Conservation (phyloP, 2,888 invertebrate genomes). For the Malacosoma neustria region DNA sequence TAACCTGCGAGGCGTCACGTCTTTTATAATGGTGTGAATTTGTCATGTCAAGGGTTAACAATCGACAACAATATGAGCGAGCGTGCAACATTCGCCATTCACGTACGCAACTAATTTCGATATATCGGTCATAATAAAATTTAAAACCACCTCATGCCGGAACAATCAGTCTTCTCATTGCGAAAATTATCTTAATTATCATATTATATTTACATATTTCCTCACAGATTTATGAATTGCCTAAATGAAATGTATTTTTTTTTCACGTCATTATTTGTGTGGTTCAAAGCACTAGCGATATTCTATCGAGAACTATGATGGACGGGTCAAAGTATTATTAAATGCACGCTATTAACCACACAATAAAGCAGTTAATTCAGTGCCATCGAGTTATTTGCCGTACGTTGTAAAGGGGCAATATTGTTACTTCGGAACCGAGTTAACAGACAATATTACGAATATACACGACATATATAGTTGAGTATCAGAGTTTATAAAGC, state of each 20-base stretch:
- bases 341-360: neutral
- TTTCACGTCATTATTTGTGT: too few species aligned
- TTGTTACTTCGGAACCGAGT: too few species aligned
- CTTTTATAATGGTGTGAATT: too few species aligned
- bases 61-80: too few species aligned
- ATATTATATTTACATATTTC: constrained; percentile 41
- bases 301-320: constrained; percentile 31
- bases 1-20: too few species aligned
- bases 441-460: too few species aligned
- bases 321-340: constrained; percentile 40
- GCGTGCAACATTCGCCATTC: constrained; percentile 14
- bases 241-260: constrained; percentile 20
- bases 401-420: too few species aligned
- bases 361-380: neutral
- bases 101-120: constrained; percentile 39
- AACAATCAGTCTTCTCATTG: constrained; percentile 73
- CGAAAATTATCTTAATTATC: constrained; percentile 63
- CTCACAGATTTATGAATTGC: constrained; percentile 13
- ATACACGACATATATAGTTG: too few species aligned
- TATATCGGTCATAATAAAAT: constrained; percentile 52
- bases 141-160: constrained; percentile 59
- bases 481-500: too few species aligned
- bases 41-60: too few species aligned
- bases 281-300: constrained; percentile 28
- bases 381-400: too few species aligned